These are phyloP conservation scores for Ictalurus punctatus DNA, from an alignment of 2,113 vertebrate genomes.

Conservation along the genomic window DNA sequence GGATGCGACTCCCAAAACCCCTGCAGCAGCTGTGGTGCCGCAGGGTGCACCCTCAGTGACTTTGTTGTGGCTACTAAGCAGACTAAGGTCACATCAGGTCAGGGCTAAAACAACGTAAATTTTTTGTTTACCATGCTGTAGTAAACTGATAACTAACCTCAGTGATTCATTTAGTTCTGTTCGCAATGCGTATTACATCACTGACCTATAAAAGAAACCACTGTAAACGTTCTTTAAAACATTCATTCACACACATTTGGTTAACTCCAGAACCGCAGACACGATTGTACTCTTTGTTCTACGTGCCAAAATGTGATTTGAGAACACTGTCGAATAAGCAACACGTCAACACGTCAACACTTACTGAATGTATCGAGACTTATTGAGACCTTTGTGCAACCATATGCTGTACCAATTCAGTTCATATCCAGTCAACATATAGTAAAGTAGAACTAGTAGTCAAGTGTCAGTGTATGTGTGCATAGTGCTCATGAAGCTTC, in stretches of 20 bases:
- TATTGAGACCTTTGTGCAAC: neutral
- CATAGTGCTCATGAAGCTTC: neutral
- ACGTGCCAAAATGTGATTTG: neutral
- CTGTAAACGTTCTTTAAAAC: neutral
- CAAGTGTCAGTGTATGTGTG: neutral
- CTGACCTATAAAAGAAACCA: neutral
- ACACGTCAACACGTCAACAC: neutral
- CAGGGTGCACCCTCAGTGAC: conserved; percentile 59
- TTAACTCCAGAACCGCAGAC: neutral
- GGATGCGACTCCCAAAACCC: conserved; percentile 41
- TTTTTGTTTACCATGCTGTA: neutral
- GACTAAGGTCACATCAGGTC: conserved; percentile 63
- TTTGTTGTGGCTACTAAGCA: conserved; percentile 61
- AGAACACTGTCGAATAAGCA: neutral
- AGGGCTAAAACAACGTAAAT: conserved; percentile 11
- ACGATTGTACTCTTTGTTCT: neutral
- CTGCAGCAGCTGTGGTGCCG: conserved; percentile 52
- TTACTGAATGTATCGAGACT: neutral
- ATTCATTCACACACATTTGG: neutral
- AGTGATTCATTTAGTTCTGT: neutral
- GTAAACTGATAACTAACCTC: neutral
- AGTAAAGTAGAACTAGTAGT: neutral
- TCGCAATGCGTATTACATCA: neutral
- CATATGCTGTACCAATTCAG: neutral
- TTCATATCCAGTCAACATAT: neutral